Evolutionary conservation across 2,113 vertebrate genomes (phyloP), one percentile per base, ranked within the genome.

Genomic region (Pseudonaja textilis): DNA sequence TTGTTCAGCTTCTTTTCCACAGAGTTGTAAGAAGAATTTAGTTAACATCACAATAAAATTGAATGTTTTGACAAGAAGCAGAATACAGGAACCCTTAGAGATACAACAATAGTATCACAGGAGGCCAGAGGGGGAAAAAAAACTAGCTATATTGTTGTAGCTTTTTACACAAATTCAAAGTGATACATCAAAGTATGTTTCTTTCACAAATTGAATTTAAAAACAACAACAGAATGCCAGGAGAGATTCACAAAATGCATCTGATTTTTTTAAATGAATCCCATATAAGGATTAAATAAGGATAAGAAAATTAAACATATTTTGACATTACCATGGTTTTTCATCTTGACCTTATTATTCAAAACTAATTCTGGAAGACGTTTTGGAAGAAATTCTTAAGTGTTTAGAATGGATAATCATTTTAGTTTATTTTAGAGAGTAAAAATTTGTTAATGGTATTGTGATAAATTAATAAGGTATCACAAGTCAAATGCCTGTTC

Each of bases 21-120:
- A 94, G 87, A 91, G 50, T 14, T 34, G 45, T 5, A 56, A 55
- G 11, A 95, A 52, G 18, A 89, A 92, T 89, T 59, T 88, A 87
- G 52, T 90, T 59, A 94, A 88, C 39, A 81, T n/a, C 54, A 45
- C 91, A 87, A 88, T 42, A 87, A 12, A 90, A n/a, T n/a, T 55
- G 26, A 29, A 45, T 55, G 57, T 56, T 54, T 89, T 26, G 16
- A 93, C 57, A n/a, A 64, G 64, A 42, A 89, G 39, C 22, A 56
- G 22, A 93, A 64, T 42, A 56, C 4, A 81, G 34, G 81, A 42
- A 14, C n/a, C 85, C 14, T 55, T 55, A 42, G 39, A 93, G 25
- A 56, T 23, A 64, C 3, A 50, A 45, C 42, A 74, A 54, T 2
- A 18, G 18, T 45, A 26, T n/a, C 25, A 29, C 1, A 26, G 81